phyloP scores from a whole-genome alignment of 2,113 vertebrate genomes.

The Picathartes gymnocephalus region DNA sequence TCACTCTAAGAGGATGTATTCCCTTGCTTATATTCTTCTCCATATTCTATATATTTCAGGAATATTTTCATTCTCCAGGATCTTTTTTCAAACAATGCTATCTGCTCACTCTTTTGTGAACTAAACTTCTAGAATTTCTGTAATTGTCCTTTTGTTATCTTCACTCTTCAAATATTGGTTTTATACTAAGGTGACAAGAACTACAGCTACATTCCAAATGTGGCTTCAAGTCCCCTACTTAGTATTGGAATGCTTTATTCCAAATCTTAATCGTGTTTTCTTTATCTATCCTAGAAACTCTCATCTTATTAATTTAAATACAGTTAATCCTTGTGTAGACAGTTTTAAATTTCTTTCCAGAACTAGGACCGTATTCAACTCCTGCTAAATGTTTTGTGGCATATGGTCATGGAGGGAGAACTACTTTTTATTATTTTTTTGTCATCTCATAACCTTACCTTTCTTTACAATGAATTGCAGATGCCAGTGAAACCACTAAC shows the following conservation, averaged over 20 bases:
- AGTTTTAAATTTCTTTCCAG: neutral
- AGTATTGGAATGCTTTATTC: neutral
- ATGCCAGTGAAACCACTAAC: conserved; percentile 31
- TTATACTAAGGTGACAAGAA: neutral
- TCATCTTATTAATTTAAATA: neutral
- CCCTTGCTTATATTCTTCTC: neutral
- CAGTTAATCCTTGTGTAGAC: conserved; percentile 5
- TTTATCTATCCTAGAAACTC: neutral
- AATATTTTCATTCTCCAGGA: neutral
- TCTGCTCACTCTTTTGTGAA: neutral
- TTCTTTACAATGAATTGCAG: conserved; percentile 34
- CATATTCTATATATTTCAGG: neutral
- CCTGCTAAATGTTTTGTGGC: neutral
- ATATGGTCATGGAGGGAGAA: neutral
- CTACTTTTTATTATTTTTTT: neutral
- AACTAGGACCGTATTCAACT: neutral
- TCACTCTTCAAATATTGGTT: neutral
- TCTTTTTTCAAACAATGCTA: neutral
- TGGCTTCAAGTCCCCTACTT: neutral
- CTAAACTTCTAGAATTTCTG: neutral
- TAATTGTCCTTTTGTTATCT: neutral
- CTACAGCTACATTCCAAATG: neutral
- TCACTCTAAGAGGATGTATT: neutral
- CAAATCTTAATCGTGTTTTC: neutral
- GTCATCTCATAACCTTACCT: conserved; percentile 10